Percentiles rank a stretch among this genome's conserved stretches.
These are phyloP conservation scores for Lasaia peninsularis DNA, from an alignment of 1,140 invertebrate species.

Conservation along the genomic window DNA sequence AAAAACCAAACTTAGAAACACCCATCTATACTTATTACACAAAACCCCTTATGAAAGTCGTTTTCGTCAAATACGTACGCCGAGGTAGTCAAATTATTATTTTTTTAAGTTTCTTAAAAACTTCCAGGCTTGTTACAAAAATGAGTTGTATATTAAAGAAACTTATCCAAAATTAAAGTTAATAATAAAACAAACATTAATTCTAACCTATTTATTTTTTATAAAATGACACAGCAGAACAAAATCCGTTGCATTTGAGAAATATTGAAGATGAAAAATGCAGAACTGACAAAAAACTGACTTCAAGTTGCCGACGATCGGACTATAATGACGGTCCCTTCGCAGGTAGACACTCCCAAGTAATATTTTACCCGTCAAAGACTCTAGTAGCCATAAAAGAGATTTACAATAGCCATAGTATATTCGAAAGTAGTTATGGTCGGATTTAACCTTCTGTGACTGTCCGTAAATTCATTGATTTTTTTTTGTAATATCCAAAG, in stretches of 20 bases:
- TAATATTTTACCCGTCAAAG: slow-evolving; percentile 67
- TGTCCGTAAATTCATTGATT: slow-evolving; percentile 55
- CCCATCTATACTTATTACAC: too few relatives aligned
- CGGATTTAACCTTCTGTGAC: slow-evolving; percentile 56
- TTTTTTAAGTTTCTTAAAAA: too few relatives aligned
- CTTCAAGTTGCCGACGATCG: slow-evolving; percentile 63
- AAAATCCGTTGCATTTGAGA: slow-evolving; percentile 40
- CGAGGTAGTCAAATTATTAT: too few relatives aligned
- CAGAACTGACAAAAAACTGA: slow-evolving; percentile 46
- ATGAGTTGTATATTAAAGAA: too few relatives aligned
- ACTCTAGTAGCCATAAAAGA: slow-evolving; percentile 59
- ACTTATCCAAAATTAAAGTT: too few relatives aligned
- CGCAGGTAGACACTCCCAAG: slow-evolving; percentile 68
- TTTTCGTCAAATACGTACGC: too few relatives aligned
- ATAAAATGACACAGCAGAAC: slow-evolving; percentile 13
- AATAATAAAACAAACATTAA: slow-evolving; percentile 14
- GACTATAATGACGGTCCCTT: slow-evolving; percentile 64
- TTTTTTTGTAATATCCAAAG: slow-evolving; percentile 54
- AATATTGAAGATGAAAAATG: slow-evolving; percentile 40
- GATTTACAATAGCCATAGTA: slow-evolving; percentile 61
- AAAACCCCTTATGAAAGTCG: too few relatives aligned
- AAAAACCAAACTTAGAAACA: too few relatives aligned
- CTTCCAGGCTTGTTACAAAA: too few relatives aligned
- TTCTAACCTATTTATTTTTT: neutral
- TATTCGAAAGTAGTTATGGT: slow-evolving; percentile 66